phyloP scores from a whole-genome alignment of 1,140 invertebrate genomes.

The Drosophila miranda region DNA sequence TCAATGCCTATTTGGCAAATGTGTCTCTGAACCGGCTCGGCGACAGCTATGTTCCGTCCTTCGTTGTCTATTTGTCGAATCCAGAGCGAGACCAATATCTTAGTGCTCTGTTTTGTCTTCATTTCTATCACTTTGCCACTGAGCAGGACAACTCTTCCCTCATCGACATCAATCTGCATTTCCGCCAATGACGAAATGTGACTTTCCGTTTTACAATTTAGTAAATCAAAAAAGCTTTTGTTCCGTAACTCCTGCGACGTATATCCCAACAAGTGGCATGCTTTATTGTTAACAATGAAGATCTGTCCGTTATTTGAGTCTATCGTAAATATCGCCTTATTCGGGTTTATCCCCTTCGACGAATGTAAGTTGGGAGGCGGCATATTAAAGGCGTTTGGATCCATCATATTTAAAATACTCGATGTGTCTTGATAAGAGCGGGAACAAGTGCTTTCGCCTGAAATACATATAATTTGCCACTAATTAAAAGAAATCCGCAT shows the following conservation, averaged over 20 bases:
- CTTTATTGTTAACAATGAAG: conserved; percentile 86
- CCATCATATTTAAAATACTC: conserved; percentile 37
- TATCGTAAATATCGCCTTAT: conserved; percentile 85
- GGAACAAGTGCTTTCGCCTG: conserved; percentile 26
- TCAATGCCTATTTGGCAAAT: conserved; percentile 82
- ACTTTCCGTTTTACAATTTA: conserved; percentile 84
- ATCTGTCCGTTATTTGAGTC: conserved; percentile 85
- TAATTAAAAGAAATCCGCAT: too few species aligned
- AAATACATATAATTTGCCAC: background rate
- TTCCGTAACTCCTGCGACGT: conserved; percentile 84
- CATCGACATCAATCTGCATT: conserved; percentile 84
- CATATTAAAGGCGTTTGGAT: conserved; percentile 41
- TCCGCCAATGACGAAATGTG: conserved; percentile 84
- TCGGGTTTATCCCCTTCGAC: conserved; percentile 83
- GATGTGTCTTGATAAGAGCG: conserved; percentile 22
- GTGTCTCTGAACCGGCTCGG: conserved; percentile 85
- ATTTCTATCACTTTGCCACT: conserved; percentile 87
- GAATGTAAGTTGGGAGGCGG: conserved; percentile 47
- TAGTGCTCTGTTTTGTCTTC: conserved; percentile 83
- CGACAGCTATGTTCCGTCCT: conserved; percentile 85
- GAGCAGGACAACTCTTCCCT: conserved; percentile 84
- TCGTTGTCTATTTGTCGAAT: conserved; percentile 85
- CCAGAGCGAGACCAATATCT: conserved; percentile 86
- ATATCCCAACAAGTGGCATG: conserved; percentile 85
- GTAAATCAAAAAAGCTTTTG: conserved; percentile 84